A percentile compares a stretch with the other conserved stretches of the same genome.
Evolutionary conservation across 2,888 invertebrate species (phyloP).

Genomic region (Furcula furcula): DNA sequence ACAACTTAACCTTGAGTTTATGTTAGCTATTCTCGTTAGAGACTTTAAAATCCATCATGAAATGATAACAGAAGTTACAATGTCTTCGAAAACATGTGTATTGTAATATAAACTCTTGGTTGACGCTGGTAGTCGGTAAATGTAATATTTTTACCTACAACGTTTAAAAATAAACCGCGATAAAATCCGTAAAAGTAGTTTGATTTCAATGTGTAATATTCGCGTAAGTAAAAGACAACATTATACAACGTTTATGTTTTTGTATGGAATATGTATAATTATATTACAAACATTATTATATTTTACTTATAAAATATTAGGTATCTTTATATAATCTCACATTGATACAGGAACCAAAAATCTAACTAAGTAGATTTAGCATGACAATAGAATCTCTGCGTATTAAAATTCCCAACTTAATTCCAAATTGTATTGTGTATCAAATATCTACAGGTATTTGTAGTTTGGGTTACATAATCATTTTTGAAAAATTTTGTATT

Average conservation of each 20-base stretch:
- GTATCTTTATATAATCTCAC: constrained; percentile 20
- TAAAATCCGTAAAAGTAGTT: too few relatives aligned
- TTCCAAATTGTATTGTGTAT: too few relatives aligned
- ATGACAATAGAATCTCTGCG: constrained; percentile 30
- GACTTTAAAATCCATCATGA: too few relatives aligned
- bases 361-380: constrained; percentile 9
- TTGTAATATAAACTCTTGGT: too few relatives aligned
- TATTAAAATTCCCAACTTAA: constrained; percentile 14
- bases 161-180: too few relatives aligned
- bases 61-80: too few relatives aligned
- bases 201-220: too few relatives aligned
- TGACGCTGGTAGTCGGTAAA: background rate
- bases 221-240: too few relatives aligned
- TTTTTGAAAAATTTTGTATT: background rate
- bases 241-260: too few relatives aligned
- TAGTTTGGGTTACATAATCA: constrained; percentile 4
- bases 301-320: constrained; percentile 1
- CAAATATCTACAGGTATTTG: constrained; percentile 5
- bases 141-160: background rate
- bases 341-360: constrained; percentile 14
- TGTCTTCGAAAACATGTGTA: too few relatives aligned
- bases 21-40: too few relatives aligned
- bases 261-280: background rate
- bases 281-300: background rate
- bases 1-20: too few relatives aligned